phyloP scores from a whole-genome alignment of 1,140 invertebrate genomes.

The Zaprionus gabonicus region DNA sequence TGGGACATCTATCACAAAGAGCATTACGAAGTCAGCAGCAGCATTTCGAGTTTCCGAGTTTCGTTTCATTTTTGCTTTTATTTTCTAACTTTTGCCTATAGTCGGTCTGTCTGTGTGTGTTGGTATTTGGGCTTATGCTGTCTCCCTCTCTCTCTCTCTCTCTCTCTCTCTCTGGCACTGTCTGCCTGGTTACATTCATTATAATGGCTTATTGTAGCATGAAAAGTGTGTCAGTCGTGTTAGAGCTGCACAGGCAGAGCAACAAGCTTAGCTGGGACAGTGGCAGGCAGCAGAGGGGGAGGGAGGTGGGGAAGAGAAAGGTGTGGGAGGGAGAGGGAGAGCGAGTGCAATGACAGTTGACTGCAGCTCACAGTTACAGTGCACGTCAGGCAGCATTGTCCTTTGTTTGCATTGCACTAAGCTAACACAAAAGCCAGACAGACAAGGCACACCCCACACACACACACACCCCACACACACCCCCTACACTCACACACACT shows the following conservation, averaged over 20 bases:
- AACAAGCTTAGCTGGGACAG: conserved; percentile 26
- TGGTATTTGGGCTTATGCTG: conserved; percentile 69
- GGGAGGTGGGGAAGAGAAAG: neutral
- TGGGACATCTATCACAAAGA: conserved; percentile 22
- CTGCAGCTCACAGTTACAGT: conserved; percentile 50
- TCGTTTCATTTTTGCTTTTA: neutral
- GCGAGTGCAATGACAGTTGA: conserved; percentile 63
- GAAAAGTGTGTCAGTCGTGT: conserved; percentile 81
- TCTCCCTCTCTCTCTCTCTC: neutral
- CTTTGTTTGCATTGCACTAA: conserved; percentile 79
- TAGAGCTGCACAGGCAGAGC: conserved; percentile 57
- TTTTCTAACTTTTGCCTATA: conserved; percentile 32
- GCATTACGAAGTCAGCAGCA: conserved; percentile 34
- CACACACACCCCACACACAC: conserved; percentile 10
- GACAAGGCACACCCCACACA: conserved; percentile 36
- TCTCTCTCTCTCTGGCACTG: neutral
- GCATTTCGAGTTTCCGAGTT: neutral
- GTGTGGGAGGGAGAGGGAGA: conserved; percentile 11
- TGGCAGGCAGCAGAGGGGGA: neutral
- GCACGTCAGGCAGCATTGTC: conserved; percentile 75
- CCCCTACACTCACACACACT: conserved; percentile 4
- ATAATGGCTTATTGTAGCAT: conserved; percentile 82
- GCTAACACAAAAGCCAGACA: conserved; percentile 76
- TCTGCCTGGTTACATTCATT: conserved; percentile 70
- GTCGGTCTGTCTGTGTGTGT: conserved; percentile 42